phyloP scores from a whole-genome alignment of 2,888 invertebrate genomes.

The Hetaerina titia region DNA sequence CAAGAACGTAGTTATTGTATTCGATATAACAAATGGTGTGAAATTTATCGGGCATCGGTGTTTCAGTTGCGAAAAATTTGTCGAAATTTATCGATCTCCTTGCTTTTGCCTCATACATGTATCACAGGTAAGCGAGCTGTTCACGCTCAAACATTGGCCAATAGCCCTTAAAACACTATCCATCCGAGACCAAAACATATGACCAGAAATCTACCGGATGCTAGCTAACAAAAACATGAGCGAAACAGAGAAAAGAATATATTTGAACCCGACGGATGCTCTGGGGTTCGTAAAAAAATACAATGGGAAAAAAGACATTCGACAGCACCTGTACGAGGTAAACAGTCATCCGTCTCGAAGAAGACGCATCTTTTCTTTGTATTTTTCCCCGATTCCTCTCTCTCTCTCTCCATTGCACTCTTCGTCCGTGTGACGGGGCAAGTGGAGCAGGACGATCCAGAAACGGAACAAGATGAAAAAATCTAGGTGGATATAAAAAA shows the following conservation, averaged over 20 bases:
- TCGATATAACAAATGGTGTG: too few relatives aligned
- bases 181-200: neutral
- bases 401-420: neutral
- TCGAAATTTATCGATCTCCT: neutral
- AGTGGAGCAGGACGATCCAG: slow-evolving; percentile 55
- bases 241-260: neutral
- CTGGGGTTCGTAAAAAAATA: neutral
- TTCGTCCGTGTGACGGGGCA: slow-evolving; percentile 22
- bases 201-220: slow-evolving; percentile 20
- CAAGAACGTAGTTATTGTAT: too few relatives aligned
- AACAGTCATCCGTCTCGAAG: neutral
- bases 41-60: too few relatives aligned
- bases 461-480: slow-evolving; percentile 49
- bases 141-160: neutral
- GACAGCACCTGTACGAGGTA: neutral
- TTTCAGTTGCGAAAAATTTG: too few relatives aligned
- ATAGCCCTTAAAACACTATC: neutral
- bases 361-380: neutral
- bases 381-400: neutral
- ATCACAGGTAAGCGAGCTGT: neutral
- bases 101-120: neutral
- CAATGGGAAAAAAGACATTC: neutral
- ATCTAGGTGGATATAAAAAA: slow-evolving; percentile 4
- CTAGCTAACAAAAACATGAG: neutral
- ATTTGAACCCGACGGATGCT: neutral